These are phyloP conservation scores for Centroberyx gerrardi DNA, from an alignment of 2,797 vertebrate species.

Conservation along the genomic window DNA sequence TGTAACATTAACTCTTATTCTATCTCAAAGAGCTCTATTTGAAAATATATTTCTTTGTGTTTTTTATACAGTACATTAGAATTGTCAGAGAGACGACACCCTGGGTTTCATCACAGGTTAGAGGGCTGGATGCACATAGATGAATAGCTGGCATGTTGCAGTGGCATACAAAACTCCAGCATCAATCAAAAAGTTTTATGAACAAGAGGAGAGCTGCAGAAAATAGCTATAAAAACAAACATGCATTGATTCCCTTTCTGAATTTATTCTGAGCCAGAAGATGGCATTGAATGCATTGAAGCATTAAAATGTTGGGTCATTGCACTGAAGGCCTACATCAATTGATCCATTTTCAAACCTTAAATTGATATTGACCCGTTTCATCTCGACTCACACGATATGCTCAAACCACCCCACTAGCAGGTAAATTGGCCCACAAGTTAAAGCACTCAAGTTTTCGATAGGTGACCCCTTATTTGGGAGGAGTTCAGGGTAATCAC, in stretches of 20 bases:
- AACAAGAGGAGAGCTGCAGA: slow-evolving; percentile 26
- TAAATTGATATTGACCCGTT: slow-evolving; percentile 78
- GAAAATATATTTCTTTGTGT: slow-evolving; percentile 21
- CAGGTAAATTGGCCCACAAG: slow-evolving; percentile 41
- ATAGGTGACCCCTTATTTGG: slow-evolving; percentile 19
- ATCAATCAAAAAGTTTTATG: slow-evolving; percentile 51
- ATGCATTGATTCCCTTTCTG: slow-evolving; percentile 60
- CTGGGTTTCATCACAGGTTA: background rate
- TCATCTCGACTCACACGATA: slow-evolving; percentile 50
- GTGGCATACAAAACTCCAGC: slow-evolving; percentile 22
- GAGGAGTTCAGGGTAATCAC: slow-evolving; percentile 26
- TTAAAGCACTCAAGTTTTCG: slow-evolving; percentile 31
- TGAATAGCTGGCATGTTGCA: slow-evolving; percentile 17
- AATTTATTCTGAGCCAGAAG: slow-evolving; percentile 53
- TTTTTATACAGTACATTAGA: background rate
- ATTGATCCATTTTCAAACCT: slow-evolving; percentile 74
- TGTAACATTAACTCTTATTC: slow-evolving; percentile 48
- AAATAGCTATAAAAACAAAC: slow-evolving; percentile 62
- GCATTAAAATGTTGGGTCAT: slow-evolving; percentile 63
- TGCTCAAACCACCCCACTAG: slow-evolving; percentile 25
- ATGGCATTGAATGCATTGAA: slow-evolving; percentile 55
- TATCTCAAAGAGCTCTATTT: slow-evolving; percentile 36
- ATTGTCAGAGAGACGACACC: slow-evolving; percentile 11
- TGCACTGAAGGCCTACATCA: slow-evolving; percentile 55
- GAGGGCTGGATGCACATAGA: background rate